These are phyloP conservation scores for Archips crataeganus DNA, from an alignment of 2,888 invertebrate genomes.

Conservation along the genomic window DNA sequence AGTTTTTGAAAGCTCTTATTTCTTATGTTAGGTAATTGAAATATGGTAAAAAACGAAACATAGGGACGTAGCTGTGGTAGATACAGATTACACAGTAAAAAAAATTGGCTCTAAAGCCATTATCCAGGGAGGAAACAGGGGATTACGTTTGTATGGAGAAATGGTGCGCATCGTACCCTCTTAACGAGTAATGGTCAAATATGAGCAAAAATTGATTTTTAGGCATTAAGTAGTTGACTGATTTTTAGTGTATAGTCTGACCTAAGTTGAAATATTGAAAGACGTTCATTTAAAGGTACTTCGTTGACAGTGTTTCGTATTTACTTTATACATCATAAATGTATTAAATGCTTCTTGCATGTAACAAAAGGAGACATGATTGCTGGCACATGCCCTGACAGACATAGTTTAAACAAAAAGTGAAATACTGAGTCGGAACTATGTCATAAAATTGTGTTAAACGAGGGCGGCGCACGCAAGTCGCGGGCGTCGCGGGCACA, in stretches of 20 bases:
- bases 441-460: conserved; percentile 79
- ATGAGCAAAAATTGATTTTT: too few relatives aligned
- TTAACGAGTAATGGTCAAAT: too few relatives aligned
- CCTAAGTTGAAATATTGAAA: neutral
- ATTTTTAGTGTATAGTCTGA: neutral
- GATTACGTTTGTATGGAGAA: too few relatives aligned
- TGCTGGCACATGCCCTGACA: conserved; percentile 59
- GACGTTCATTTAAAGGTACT: neutral
- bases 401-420: conserved; percentile 81
- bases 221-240: too few relatives aligned
- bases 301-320: neutral
- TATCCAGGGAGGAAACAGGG: too few relatives aligned
- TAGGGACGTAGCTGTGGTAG: too few relatives aligned
- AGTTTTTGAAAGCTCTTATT: too few relatives aligned
- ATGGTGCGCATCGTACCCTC: too few relatives aligned
- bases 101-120: too few relatives aligned
- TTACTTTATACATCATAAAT: neutral
- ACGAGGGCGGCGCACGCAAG: conserved; percentile 75
- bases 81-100: too few relatives aligned
- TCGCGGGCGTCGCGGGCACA: conserved; percentile 35
- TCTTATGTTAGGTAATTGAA: too few relatives aligned
- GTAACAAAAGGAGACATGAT: conserved; percentile 47
- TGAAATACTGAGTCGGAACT: conserved; percentile 79
- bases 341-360: conserved; percentile 40
- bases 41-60: too few relatives aligned